Evolutionary conservation across 2,888 invertebrate species (phyloP).

Genomic region (Lamellibrachia satsuma): DNA sequence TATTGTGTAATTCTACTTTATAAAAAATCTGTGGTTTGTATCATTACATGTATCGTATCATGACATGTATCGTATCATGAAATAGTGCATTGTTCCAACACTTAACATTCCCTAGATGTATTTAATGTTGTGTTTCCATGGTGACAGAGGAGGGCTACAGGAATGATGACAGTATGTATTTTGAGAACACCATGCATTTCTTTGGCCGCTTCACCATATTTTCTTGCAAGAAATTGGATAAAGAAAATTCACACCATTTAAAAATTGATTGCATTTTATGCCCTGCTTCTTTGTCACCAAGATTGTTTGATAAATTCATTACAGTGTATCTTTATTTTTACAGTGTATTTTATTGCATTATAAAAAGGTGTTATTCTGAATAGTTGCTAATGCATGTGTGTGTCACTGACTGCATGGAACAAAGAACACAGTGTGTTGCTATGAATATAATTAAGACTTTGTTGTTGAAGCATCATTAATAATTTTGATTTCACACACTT

Average conservation of each 20-base stretch:
- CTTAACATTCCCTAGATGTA: not conserved
- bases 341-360: too few relatives aligned
- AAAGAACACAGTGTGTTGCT: not conserved
- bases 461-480: not conserved
- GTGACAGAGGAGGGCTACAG: not conserved
- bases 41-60: too few relatives aligned
- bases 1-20: too few relatives aligned
- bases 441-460: not conserved
- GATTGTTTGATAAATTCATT: not conserved
- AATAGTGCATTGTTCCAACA: too few relatives aligned
- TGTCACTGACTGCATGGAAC: not conserved
- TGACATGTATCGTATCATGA: too few relatives aligned
- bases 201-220: conserved; percentile 1
- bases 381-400: not conserved
- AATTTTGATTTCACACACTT: not conserved
- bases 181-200: not conserved
- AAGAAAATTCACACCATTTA: not conserved
- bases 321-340: too few relatives aligned
- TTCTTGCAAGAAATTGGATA: not conserved
- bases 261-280: not conserved
- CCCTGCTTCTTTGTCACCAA: not conserved
- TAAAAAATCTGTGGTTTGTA: too few relatives aligned
- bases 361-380: not conserved
- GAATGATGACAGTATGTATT: conserved; percentile 7
- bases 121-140: not conserved